These are phyloP conservation scores for Myotis davidii DNA, from an alignment of 2,113 vertebrate genomes.

Conservation along the genomic window DNA sequence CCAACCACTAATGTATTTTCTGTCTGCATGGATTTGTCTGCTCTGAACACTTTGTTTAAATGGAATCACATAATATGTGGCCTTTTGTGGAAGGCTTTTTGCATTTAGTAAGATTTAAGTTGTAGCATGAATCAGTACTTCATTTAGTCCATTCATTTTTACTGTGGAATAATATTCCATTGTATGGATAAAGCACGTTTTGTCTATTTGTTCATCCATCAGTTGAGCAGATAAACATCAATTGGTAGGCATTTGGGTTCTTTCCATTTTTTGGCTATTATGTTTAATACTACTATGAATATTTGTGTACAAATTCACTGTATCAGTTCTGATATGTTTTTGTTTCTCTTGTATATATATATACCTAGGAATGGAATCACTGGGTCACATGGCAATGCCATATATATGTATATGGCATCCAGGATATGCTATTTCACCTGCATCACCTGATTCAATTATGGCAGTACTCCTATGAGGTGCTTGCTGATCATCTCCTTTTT, in stretches of 20 bases:
- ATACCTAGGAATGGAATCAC: not conserved
- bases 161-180: not conserved
- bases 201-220: not conserved
- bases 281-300: not conserved
- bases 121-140: not conserved
- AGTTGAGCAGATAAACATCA: not conserved
- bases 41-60: not conserved
- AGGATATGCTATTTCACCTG: not conserved
- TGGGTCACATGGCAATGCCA: not conserved
- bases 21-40: not conserved
- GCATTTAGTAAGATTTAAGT: not conserved
- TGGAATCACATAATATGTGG: not conserved
- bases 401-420: not conserved
- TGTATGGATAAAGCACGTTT: not conserved
- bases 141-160: not conserved
- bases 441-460: not conserved
- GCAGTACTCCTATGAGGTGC: not conserved
- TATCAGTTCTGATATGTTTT: not conserved
- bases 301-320: not conserved
- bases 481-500: not conserved
- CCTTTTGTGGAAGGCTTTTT: not conserved
- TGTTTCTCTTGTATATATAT: not conserved
- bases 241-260: not conserved
- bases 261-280: not conserved
- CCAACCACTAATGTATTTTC: not conserved